Evolutionary conservation across 2,888 invertebrate genomes (phyloP), one percentile per base, ranked within the genome.

Genomic region (Lypha dubia): DNA sequence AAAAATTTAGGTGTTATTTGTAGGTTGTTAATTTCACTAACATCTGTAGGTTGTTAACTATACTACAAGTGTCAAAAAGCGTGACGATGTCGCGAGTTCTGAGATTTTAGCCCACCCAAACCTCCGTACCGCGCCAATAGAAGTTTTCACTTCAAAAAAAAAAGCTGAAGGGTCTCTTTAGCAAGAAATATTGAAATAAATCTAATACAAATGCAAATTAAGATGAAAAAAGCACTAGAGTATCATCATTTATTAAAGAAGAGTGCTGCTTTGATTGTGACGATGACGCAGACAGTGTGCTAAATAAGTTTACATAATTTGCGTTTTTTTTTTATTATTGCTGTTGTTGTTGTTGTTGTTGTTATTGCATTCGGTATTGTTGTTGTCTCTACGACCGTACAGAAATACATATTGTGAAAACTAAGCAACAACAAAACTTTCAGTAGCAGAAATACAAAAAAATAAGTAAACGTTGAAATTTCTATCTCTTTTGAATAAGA

Each of bases 241-340:
- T 60, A 20, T 11, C 76, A 77, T 7, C 28, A 68, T n/a, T 56
- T 35, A 56, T 60, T 68, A 24, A 71, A 56, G 49, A 71, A 56
- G 49, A 63, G 62, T 58, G 67, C n/a, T 67, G 71, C 58, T 51
- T 32, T 58, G 60, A 24, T 11, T 62, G 60, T 51, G 63, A 35
- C 65, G 67, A 67, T 81, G 76, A 67, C 83, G 79, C 67, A 53
- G 65, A 70, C 70, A 60, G 71, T 58, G 82, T 65, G 79, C 74
- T 79, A 77, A 79, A 80, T 77, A 81, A 75, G 77, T 79, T 86
- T 86, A 81, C 81, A 81, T 84, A 86, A 86, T 83, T 71, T 84
- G 22, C 60, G 65, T 70, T 77, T n/a, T 73, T 56, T 65, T 67
- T 17, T 65, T 46, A 1, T 53, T 38, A 44, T 68, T 68, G 53